These are phyloP conservation scores for Henicopernis longicauda DNA, from an alignment of 2,113 vertebrate species.

Conservation along the genomic window DNA sequence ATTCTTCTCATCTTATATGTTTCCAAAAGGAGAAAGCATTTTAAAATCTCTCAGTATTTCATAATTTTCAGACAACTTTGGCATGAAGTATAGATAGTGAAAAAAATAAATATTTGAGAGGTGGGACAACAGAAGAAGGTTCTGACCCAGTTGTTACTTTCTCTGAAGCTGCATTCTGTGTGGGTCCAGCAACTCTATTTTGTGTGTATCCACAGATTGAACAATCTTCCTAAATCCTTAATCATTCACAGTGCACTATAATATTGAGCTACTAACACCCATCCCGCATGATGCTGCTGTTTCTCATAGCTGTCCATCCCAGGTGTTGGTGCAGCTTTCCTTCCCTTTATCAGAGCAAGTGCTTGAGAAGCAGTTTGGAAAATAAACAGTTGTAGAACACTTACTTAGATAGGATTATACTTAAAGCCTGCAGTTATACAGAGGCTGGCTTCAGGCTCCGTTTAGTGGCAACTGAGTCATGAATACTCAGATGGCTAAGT, in stretches of 20 bases:
- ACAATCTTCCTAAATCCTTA: background rate
- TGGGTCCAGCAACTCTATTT: background rate
- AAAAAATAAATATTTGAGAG: background rate
- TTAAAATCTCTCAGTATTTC: background rate
- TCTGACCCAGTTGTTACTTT: background rate
- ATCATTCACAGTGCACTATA: background rate
- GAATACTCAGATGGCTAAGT: background rate
- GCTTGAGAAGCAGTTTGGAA: constrained; percentile 32
- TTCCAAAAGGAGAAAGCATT: background rate
- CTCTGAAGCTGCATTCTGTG: background rate
- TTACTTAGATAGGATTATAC: constrained; percentile 59
- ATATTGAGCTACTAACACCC: background rate
- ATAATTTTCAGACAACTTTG: background rate
- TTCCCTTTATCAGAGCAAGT: background rate
- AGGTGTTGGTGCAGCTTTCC: background rate
- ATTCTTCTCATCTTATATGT: background rate
- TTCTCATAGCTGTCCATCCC: background rate
- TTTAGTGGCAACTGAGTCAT: background rate
- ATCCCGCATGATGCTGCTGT: background rate
- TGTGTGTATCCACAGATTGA: background rate
- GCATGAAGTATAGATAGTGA: background rate
- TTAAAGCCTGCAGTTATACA: background rate
- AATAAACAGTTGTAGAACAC: constrained; percentile 42
- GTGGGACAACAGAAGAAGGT: background rate
- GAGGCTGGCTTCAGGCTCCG: background rate